These are phyloP conservation scores for Eulemur coronatus DNA, from an alignment of 2,797 vertebrate genomes.

Conservation along the genomic window DNA sequence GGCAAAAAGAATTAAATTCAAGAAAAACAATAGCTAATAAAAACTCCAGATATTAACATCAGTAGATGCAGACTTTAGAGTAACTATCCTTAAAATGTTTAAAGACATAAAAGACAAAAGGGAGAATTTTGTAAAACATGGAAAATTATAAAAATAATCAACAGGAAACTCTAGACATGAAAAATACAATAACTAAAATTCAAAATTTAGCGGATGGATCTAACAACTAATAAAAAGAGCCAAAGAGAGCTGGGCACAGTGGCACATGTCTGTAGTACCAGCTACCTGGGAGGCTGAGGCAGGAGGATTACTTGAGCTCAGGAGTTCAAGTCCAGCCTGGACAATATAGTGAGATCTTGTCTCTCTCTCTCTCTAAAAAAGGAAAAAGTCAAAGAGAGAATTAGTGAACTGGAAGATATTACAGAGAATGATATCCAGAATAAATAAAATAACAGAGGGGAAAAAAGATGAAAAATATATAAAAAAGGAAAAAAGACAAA, in stretches of 20 bases:
- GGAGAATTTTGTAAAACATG: not conserved
- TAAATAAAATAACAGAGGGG: not conserved
- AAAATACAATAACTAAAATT: conserved; percentile 1
- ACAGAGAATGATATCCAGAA: not conserved
- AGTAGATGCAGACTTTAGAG: not conserved
- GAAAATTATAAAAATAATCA: conserved; percentile 34
- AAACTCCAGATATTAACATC: not conserved
- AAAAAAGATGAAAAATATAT: not conserved
- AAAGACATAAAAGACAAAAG: not conserved
- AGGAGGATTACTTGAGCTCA: not conserved
- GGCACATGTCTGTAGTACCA: not conserved
- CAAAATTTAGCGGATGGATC: not conserved
- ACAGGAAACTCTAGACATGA: conserved; percentile 8
- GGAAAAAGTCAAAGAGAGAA: not conserved
- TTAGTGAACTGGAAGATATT: conserved; percentile 14
- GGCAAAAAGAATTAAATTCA: conserved; percentile 10
- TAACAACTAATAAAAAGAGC: not conserved
- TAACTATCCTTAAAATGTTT: not conserved
- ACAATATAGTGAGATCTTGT: not conserved
- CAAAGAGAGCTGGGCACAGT: not conserved
- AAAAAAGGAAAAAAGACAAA: not conserved
- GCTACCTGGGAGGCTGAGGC: not conserved
- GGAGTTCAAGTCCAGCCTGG: not conserved
- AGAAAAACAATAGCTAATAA: not conserved
- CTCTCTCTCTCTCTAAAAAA: not conserved